phyloP scores from a whole-genome alignment of 2,888 invertebrate species.

The Anoncus sp. region DNA sequence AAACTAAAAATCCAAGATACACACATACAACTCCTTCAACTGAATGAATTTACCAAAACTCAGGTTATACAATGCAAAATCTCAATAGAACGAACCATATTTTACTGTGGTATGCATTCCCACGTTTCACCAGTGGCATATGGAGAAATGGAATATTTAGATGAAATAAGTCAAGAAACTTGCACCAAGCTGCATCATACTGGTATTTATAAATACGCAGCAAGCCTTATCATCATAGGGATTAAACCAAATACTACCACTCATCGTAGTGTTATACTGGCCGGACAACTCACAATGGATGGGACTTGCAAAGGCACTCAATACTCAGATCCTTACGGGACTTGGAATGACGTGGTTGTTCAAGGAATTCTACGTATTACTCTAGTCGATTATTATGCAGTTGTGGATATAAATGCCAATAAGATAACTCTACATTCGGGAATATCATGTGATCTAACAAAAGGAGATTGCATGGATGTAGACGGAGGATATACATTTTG shows the following conservation, averaged over 20 bases:
- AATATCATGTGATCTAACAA: conserved; percentile 19
- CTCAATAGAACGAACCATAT: conserved; percentile 40
- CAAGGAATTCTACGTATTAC: conserved; percentile 46
- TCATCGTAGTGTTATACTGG: conserved; percentile 31
- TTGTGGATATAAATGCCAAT: conserved; percentile 32
- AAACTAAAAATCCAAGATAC: not conserved
- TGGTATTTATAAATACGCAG: not conserved
- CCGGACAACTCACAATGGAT: conserved; percentile 25
- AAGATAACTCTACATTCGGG: conserved; percentile 43
- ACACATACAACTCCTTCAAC: conserved; percentile 46
- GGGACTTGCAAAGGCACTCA: conserved; percentile 39
- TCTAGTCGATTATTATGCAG: conserved; percentile 23
- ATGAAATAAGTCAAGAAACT: conserved; percentile 13
- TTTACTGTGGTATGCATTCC: conserved; percentile 59
- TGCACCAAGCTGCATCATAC: conserved; percentile 31
- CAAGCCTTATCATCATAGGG: not conserved
- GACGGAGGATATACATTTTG: conserved; percentile 60
- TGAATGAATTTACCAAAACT: conserved; percentile 32
- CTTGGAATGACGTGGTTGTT: conserved; percentile 54
- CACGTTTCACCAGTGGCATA: conserved; percentile 45
- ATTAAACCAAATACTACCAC: conserved; percentile 19
- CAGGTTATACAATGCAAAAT: conserved; percentile 55
- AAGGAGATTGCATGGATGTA: conserved; percentile 38
- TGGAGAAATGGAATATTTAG: conserved; percentile 46
- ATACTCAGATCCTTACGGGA: conserved; percentile 52